Evolutionary conservation across 2,113 vertebrate genomes (phyloP).

Genomic region (Tetraodon nigroviridis): DNA sequence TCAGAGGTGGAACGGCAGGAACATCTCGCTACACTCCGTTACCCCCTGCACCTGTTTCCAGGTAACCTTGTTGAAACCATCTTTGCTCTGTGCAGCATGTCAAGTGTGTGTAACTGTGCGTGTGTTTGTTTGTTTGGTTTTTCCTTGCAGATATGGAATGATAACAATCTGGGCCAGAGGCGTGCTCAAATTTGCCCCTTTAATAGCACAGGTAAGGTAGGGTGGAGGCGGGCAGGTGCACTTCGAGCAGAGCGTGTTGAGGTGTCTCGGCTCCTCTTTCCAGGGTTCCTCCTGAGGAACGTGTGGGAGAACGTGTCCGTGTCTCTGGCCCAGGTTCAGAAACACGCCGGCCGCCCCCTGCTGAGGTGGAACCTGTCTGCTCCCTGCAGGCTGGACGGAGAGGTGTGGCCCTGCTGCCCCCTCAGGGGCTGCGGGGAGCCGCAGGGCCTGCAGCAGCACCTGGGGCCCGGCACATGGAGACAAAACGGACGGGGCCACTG

Average conservation of each 20-base stretch:
- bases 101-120: neutral
- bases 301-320: slow-evolving; percentile 54
- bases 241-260: neutral
- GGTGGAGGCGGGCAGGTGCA: too few relatives aligned
- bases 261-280: neutral
- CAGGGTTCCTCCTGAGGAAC: slow-evolving; percentile 45
- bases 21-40: slow-evolving; percentile 59
- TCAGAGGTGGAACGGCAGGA: slow-evolving; percentile 30
- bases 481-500: slow-evolving; percentile 51
- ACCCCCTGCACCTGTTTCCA: slow-evolving; percentile 70
- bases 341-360: slow-evolving; percentile 4
- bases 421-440: slow-evolving; percentile 40
- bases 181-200: slow-evolving; percentile 64
- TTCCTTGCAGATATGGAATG: slow-evolving; percentile 48
- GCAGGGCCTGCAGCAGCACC: slow-evolving; percentile 30
- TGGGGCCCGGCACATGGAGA: slow-evolving; percentile 31
- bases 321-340: slow-evolving; percentile 38
- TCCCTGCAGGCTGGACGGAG: slow-evolving; percentile 67
- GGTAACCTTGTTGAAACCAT: slow-evolving; percentile 47
- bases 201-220: slow-evolving; percentile 19
- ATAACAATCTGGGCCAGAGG: neutral
- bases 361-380: slow-evolving; percentile 69
- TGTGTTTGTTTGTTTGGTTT: too few relatives aligned
- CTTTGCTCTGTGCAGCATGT: neutral
- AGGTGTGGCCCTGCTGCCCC: slow-evolving; percentile 63